Evolutionary conservation across 2,888 invertebrate genomes (phyloP).

Genomic region (Tenthredo livida): DNA sequence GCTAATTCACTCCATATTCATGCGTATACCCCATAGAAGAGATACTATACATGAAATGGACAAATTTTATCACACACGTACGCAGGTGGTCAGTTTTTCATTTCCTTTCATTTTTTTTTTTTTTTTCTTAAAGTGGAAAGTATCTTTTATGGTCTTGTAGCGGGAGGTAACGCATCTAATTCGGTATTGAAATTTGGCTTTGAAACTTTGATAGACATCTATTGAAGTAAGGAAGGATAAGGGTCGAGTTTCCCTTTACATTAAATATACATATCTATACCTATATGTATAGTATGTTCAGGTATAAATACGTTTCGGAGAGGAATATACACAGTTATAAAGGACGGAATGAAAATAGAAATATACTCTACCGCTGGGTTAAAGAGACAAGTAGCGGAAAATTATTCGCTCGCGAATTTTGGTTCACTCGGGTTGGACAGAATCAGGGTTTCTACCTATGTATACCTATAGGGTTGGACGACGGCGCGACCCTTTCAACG

Average conservation of each 20-base stretch:
- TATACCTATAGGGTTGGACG: neutral
- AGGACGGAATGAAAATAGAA: neutral
- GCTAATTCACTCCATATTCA: neutral
- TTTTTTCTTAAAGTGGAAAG: neutral
- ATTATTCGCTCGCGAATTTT: neutral
- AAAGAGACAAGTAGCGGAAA: constrained; percentile 1
- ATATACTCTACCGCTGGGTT: neutral
- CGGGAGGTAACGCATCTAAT: neutral
- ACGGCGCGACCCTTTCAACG: neutral
- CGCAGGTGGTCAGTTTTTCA: neutral
- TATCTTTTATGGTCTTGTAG: neutral
- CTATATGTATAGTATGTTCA: no score
- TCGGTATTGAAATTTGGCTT: neutral
- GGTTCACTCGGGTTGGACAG: neutral
- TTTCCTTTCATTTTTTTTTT: neutral
- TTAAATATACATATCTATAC: neutral
- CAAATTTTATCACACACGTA: neutral
- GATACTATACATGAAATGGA: neutral
- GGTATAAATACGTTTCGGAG: neutral
- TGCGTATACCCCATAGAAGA: neutral
- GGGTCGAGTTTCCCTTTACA: neutral
- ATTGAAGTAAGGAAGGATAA: neutral
- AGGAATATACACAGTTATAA: neutral
- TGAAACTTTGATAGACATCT: neutral
- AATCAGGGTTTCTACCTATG: neutral